These are phyloP conservation scores for Zygogramma bicolorata DNA, from an alignment of 2,888 invertebrate species.

Conservation along the genomic window DNA sequence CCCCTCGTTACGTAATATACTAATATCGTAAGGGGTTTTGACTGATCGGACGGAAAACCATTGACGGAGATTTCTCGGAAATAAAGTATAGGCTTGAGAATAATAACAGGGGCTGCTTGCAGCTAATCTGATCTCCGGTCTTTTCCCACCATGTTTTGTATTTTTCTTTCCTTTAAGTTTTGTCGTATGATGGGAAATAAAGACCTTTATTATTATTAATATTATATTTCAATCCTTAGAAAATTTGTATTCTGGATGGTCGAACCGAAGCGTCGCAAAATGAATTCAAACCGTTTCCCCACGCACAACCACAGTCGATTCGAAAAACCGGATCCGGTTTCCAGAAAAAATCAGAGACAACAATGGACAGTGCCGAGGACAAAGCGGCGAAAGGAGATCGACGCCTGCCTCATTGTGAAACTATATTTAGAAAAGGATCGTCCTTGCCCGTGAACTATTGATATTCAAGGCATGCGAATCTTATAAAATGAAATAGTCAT, in stretches of 20 bases:
- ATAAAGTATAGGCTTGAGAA: too few relatives aligned
- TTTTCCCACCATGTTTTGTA: too few relatives aligned
- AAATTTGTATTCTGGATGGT: not conserved
- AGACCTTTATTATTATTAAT: too few relatives aligned
- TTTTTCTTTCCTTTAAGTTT: too few relatives aligned
- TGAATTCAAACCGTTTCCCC: not conserved
- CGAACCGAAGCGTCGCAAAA: not conserved
- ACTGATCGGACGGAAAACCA: too few relatives aligned
- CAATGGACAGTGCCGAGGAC: conserved; percentile 21
- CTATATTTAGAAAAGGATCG: conserved; percentile 26
- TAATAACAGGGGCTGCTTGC: too few relatives aligned
- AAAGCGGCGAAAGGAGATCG: conserved; percentile 13
- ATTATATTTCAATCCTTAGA: too few relatives aligned
- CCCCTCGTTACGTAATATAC: too few relatives aligned
- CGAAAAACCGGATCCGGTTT: conserved; percentile 15
- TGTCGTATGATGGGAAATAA: too few relatives aligned
- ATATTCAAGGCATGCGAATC: conserved; percentile 32
- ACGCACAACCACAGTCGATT: not conserved
- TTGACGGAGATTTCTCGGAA: too few relatives aligned
- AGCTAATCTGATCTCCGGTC: too few relatives aligned
- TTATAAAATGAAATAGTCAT: conserved; percentile 43
- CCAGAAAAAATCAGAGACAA: conserved; percentile 25
- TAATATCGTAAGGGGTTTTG: too few relatives aligned
- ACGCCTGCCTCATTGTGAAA: conserved; percentile 26
- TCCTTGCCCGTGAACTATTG: conserved; percentile 34